Evolutionary conservation across 2,797 vertebrate genomes (phyloP), one percentile per base, ranked within the genome.

Genomic region (Tapera naevia): DNA sequence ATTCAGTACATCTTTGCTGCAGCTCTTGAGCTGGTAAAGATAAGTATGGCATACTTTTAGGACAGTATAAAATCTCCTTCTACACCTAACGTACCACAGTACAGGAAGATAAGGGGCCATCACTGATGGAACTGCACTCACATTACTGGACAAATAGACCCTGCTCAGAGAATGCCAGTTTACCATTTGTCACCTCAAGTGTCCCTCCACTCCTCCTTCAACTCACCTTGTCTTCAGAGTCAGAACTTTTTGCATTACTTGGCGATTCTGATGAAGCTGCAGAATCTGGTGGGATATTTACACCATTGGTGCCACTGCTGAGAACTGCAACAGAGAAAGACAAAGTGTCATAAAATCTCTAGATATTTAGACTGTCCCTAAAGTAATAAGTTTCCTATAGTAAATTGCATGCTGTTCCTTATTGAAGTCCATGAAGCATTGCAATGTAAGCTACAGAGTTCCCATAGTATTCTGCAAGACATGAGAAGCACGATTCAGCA

Each of bases 301-400:
- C 98, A 57, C 99, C 99, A 10, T 99, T 99, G 94, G 99, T 99
- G 98, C 99, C 99, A 92, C 99, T 99, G 98, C 97, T 99, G 39
- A 99, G 98, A 97, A 98, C 99, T 99, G 91, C 5, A 88, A 87
- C 11, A 64, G n/a, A 43, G 35, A 93, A 81, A 10, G 27, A 91
- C 41, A 86, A 66, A 60, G 2, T 8, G 9, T 58, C 2, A 6
- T 22, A 3, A 66, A 16, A 37, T 73, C 17, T 39, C 37, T 17
- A 80, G 10, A 15, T 11, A 64, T 53, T 80, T 46, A 74, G n/a
- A 69, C 7, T 9, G 28, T 11, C 46, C 58, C 50, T 22, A 3
- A 88, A 53, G 54, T 15, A 30, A 17, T 5, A 65, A 27, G 37
- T 53, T 66, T 89, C n/a, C 61, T 39, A 24, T 5, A 15, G 30